Evolutionary conservation across 2,797 vertebrate species (phyloP).

Genomic region (Cyprinella venusta): DNA sequence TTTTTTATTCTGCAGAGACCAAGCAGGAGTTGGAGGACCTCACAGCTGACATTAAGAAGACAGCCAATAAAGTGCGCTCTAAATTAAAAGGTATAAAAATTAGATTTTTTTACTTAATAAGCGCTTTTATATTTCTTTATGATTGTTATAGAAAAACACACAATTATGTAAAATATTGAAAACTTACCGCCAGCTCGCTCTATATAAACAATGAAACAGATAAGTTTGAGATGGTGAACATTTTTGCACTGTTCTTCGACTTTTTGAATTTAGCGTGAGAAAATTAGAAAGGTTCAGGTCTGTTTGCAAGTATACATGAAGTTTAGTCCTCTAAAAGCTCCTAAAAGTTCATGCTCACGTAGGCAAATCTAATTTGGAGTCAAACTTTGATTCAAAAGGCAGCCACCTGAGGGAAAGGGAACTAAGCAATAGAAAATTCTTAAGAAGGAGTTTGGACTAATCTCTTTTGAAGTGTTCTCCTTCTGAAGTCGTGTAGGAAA

Average conservation of each 20-base stretch:
- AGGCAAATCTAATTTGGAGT: slow-evolving; percentile 6
- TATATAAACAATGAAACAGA: not conserved
- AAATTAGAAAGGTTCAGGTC: not conserved
- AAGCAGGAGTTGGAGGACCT: slow-evolving; percentile 97
- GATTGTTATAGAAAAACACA: not conserved
- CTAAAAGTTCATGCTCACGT: not conserved
- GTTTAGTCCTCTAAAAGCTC: not conserved
- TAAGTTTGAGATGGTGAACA: not conserved
- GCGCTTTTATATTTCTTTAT: not conserved
- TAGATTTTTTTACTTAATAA: not conserved
- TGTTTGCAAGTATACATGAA: slow-evolving; percentile 1
- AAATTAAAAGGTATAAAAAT: slow-evolving; percentile 90
- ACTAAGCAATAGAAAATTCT: not conserved
- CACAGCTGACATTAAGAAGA: slow-evolving; percentile 96
- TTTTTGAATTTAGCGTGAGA: not conserved
- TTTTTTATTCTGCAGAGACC: slow-evolving; percentile 77
- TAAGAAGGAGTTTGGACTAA: slow-evolving; percentile 36
- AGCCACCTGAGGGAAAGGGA: not conserved
- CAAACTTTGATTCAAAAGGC: slow-evolving; percentile 2
- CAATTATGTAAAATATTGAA: not conserved
- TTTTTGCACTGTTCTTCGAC: not conserved
- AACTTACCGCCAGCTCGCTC: not conserved
- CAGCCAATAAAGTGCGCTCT: slow-evolving; percentile 96
- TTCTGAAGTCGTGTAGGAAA: slow-evolving; percentile 14
- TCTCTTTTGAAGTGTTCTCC: slow-evolving; percentile 35